phyloP scores from a whole-genome alignment of 2,113 vertebrate species.

The Ophiodon elongatus region DNA sequence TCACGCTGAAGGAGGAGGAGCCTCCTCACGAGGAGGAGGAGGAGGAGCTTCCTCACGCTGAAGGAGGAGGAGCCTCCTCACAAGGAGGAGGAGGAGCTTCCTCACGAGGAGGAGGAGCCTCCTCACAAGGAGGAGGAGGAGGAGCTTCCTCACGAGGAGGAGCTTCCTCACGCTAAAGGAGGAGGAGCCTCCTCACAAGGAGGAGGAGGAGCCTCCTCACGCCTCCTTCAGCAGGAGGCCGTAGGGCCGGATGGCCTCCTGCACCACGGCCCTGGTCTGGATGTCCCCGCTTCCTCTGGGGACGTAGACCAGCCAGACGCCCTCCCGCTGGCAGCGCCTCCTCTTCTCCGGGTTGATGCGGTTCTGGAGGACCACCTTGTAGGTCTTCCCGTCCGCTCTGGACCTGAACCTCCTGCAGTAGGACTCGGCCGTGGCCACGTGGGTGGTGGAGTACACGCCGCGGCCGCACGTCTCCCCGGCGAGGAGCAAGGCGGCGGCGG shows the following conservation, averaged over 20 bases:
- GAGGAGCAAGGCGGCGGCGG: not conserved
- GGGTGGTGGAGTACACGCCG: slow-evolving; percentile 77
- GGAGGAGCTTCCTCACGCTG: too few species aligned
- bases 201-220: slow-evolving; percentile 10
- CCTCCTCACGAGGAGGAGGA: too few species aligned
- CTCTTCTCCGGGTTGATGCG: slow-evolving; percentile 73
- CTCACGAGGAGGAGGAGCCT: too few species aligned
- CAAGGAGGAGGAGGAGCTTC: too few species aligned
- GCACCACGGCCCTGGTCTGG: slow-evolving; percentile 57
- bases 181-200: too few species aligned
- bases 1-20: too few species aligned
- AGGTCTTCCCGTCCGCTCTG: slow-evolving; percentile 64
- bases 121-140: too few species aligned
- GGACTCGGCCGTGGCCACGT: slow-evolving; percentile 55
- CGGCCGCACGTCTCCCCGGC: slow-evolving; percentile 22
- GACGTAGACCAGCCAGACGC: slow-evolving; percentile 76
- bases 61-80: too few species aligned
- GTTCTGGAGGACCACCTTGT: slow-evolving; percentile 80
- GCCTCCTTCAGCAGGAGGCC: slow-evolving; percentile 73
- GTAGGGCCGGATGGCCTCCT: slow-evolving; percentile 75
- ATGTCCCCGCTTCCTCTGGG: slow-evolving; percentile 47
- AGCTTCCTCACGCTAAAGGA: too few species aligned
- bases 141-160: too few species aligned
- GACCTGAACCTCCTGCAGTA: slow-evolving; percentile 74
- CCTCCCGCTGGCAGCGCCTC: slow-evolving; percentile 12